Percentiles rank a stretch among this genome's conserved stretches.
Conservation (phyloP, 2,888 invertebrate species). For the Stratiomys singularior region DNA sequence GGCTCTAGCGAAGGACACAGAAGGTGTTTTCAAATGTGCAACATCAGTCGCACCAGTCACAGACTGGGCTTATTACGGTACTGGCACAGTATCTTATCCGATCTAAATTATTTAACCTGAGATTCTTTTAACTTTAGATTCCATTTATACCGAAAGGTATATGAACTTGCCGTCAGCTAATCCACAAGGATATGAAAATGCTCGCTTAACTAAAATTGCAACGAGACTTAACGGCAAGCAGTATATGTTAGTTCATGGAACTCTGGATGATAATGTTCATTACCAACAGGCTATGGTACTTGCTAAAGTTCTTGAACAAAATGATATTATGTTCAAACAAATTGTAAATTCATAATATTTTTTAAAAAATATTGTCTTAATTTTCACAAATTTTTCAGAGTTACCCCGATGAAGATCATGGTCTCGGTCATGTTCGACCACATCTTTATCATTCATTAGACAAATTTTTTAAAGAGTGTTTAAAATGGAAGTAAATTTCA, state of each 20-base stretch:
- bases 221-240: conserved; percentile 76
- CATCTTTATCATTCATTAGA: conserved; percentile 92
- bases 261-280: conserved; percentile 95
- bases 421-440: conserved; percentile 80
- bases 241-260: conserved; percentile 93
- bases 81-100: neutral
- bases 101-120: neutral
- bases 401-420: conserved; percentile 94
- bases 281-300: conserved; percentile 96
- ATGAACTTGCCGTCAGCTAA: conserved; percentile 90
- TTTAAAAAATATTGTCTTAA: neutral
- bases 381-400: conserved; percentile 70
- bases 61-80: conserved; percentile 96
- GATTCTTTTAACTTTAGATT: conserved; percentile 73
- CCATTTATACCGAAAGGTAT: conserved; percentile 96
- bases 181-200: conserved; percentile 75
- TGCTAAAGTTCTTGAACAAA: conserved; percentile 83
- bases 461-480: conserved; percentile 74
- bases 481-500: conserved; percentile 50
- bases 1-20: conserved; percentile 81
- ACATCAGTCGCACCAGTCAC: conserved; percentile 96
- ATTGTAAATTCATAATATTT: conserved; percentile 72
- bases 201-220: conserved; percentile 79
- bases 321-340: conserved; percentile 89
- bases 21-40: conserved; percentile 88